Evolutionary conservation across 1,140 invertebrate genomes (phyloP).

Genomic region (Piezodorus guildinii): DNA sequence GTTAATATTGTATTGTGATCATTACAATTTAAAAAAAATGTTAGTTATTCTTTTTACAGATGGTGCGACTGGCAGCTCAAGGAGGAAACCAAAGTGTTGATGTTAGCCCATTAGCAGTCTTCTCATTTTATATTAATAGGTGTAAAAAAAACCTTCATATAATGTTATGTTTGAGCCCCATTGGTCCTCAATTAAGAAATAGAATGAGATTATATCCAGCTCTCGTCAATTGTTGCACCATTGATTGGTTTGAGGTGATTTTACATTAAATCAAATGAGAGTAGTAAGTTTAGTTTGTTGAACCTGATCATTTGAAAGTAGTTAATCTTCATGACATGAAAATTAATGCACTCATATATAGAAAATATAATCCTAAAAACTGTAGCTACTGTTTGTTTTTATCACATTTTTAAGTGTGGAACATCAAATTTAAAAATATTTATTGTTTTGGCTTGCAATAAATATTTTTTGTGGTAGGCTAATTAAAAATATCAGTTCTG

Average conservation of each 20-base stretch:
- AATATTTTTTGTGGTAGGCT: too few relatives aligned
- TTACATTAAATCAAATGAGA: not conserved
- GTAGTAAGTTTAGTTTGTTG: not conserved
- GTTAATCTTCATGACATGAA: too few relatives aligned
- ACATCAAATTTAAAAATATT: too few relatives aligned
- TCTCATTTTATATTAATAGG: constrained; percentile 71
- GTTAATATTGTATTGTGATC: too few relatives aligned
- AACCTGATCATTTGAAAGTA: too few relatives aligned
- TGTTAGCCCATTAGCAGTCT: constrained; percentile 66
- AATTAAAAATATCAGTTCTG: too few relatives aligned
- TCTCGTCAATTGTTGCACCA: constrained; percentile 89
- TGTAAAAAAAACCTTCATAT: constrained; percentile 80
- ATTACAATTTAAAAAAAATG: too few relatives aligned
- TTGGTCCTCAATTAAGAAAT: constrained; percentile 69
- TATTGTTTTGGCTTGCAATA: too few relatives aligned
- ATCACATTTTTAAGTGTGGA: too few relatives aligned
- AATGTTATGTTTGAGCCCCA: constrained; percentile 81
- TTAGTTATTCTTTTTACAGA: constrained; percentile 26
- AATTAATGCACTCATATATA: too few relatives aligned
- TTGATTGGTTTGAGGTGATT: constrained; percentile 79
- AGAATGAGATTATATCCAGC: constrained; percentile 77
- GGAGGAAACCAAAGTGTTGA: constrained; percentile 71
- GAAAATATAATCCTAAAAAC: too few relatives aligned
- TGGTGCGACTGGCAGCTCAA: constrained; percentile 59
- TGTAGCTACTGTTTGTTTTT: too few relatives aligned